Base-by-base conservation (phyloP, 2,797 vertebrate genomes). In the Micromesistius poutassou region DNA sequence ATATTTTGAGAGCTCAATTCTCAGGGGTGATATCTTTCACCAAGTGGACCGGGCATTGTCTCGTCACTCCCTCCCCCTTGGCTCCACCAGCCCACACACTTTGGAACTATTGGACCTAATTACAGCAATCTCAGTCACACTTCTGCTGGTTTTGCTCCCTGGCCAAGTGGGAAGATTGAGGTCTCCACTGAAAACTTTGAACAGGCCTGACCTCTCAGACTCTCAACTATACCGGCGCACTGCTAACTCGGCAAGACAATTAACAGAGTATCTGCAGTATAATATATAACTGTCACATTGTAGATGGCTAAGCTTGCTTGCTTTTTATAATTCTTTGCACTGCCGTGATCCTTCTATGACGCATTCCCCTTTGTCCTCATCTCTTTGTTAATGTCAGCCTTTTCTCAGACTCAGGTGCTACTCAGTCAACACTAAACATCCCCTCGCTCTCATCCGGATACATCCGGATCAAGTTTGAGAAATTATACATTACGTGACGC, bases 1-100 rank as follows among this genome's bases (percentile, higher is more conserved):
- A 86, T 80, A 77, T 87, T 40, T 72, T 28, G 1, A n/a, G 55
- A 77, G 80, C 86, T 86, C 71, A 71, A 30, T 46, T 85, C 71
- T 46, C 2, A 76, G 22, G 22, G 79, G 50, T 79, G 80, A 82
- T 78, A 55, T 62, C 68, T 81, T 68, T 76, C 73, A 70, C 72
- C 2, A 85, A 76, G 42, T 73, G 62, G 50, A 36, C 13, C 16
- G 42, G 76, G 33, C 70, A 1, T 2, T 74, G 73, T 76, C 19
- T 12, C 8, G 36, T 38, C 36, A 38, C 36, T 38, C 36, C 36
- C 36, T 38, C 10, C 36, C 9, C 9, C 36, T 38, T 38, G 9
- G 7, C 36, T 38, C 2, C 7, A 10, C 36, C 36, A 38, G 36
- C 36, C 36, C 36, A 77, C 50, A 28, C 71, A 42, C n/a, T 38